Evolutionary conservation across 2,888 invertebrate genomes (phyloP).

Genomic region (Orgyia antiqua): DNA sequence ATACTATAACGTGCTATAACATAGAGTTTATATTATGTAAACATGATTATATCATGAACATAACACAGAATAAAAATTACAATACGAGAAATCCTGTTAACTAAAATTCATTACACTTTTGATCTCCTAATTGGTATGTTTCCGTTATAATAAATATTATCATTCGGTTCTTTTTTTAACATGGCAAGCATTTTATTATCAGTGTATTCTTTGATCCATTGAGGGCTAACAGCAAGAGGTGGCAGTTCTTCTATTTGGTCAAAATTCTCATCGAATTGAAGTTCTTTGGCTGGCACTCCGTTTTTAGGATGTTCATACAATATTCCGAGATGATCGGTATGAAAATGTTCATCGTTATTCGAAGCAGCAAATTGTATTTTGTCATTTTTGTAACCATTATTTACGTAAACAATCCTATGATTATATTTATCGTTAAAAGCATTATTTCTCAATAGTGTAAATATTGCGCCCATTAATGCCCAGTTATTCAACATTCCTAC

Average conservation of each 20-base stretch:
- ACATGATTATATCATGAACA: too few relatives aligned
- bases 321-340: slow-evolving; percentile 20
- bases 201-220: slow-evolving; percentile 22
- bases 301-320: slow-evolving; percentile 16
- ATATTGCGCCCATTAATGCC: slow-evolving; percentile 80
- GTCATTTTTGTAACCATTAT: slow-evolving; percentile 76
- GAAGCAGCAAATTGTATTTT: slow-evolving; percentile 28
- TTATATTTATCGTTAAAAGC: slow-evolving; percentile 74
- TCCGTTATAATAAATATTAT: slow-evolving; percentile 3
- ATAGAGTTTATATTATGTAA: too few relatives aligned
- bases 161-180: slow-evolving; percentile 10
- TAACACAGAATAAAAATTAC: too few relatives aligned
- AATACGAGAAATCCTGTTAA: too few relatives aligned
- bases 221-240: slow-evolving; percentile 11
- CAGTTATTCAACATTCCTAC: slow-evolving; percentile 82
- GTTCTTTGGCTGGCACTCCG: slow-evolving; percentile 1
- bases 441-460: slow-evolving; percentile 77
- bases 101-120: slow-evolving; percentile 1
- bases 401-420: slow-evolving; percentile 77
- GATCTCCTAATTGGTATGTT: slow-evolving; percentile 2
- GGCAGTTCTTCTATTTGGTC: slow-evolving; percentile 30
- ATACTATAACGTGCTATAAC: too few relatives aligned
- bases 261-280: slow-evolving; percentile 19
- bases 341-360: slow-evolving; percentile 23
- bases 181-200: slow-evolving; percentile 14